A percentile compares a stretch with the other conserved stretches of the same genome.
phyloP scores from a whole-genome alignment of 2,888 invertebrate species.

The Lycaena phlaeas region DNA sequence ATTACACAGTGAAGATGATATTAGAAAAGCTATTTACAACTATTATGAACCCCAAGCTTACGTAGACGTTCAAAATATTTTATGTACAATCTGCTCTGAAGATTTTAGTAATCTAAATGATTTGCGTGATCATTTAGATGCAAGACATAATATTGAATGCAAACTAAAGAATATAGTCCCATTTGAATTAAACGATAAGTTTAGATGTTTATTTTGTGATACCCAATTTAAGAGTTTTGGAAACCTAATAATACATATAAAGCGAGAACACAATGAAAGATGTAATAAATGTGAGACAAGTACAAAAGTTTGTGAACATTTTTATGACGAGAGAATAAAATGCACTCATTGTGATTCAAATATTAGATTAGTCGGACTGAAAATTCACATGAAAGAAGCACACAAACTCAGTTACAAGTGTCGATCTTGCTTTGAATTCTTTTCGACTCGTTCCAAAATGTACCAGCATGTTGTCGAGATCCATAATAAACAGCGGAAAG shows the following conservation, averaged over 20 bases:
- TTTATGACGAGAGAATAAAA: constrained; percentile 25
- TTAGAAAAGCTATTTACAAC: constrained; percentile 23
- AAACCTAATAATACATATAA: constrained; percentile 29
- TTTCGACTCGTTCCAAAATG: constrained; percentile 21
- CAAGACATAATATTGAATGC: constrained; percentile 23
- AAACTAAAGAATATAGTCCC: constrained; percentile 25
- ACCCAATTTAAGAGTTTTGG: constrained; percentile 31
- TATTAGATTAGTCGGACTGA: constrained; percentile 15
- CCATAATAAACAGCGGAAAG: constrained; percentile 20
- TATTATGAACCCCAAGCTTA: constrained; percentile 25
- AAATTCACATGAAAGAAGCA: constrained; percentile 21
- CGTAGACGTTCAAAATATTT: constrained; percentile 31
- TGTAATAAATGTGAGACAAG: constrained; percentile 50
- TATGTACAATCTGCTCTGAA: constrained; percentile 31
- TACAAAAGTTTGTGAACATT: constrained; percentile 33
- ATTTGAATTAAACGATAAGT: constrained; percentile 29
- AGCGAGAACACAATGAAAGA: constrained; percentile 31
- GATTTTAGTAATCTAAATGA: constrained; percentile 23
- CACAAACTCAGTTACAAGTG: constrained; percentile 24
- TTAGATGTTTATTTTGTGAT: constrained; percentile 34
- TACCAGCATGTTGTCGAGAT: constrained; percentile 21
- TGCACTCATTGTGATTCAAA: constrained; percentile 19
- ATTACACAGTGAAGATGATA: constrained; percentile 18
- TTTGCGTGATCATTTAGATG: constrained; percentile 26
- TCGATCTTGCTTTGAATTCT: constrained; percentile 19